phyloP scores from a whole-genome alignment of 2,797 vertebrate genomes.

The Liparis tanakae region DNA sequence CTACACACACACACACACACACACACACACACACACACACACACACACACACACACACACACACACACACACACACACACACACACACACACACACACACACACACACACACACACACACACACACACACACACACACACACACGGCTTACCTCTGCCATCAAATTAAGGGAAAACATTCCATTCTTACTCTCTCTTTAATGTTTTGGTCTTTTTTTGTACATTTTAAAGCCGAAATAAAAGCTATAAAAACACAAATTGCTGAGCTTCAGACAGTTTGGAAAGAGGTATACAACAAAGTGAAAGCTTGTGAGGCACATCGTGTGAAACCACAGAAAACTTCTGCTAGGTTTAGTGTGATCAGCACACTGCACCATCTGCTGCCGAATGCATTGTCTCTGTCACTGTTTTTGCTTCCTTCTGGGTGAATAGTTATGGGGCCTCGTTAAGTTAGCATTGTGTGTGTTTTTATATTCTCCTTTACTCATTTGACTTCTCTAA shows the following conservation, averaged over 20 bases:
- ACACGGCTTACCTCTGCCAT: conserved; percentile 60
- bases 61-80: conserved; percentile 37
- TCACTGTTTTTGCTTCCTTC: conserved; percentile 2
- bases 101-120: not conserved
- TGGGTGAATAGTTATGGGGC: conserved; percentile 22
- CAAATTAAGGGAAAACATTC: conserved; percentile 58
- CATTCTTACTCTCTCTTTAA: conserved; percentile 31
- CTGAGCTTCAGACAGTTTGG: conserved; percentile 47
- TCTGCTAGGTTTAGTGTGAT: conserved; percentile 55
- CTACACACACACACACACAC: conserved; percentile 36
- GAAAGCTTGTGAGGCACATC: conserved; percentile 39
- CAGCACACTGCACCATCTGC: conserved; percentile 57
- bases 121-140: not conserved
- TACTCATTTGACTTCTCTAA: conserved; percentile 33
- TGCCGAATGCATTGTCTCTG: conserved; percentile 44
- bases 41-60: conserved; percentile 47
- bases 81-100: not conserved
- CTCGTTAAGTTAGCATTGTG: conserved; percentile 29
- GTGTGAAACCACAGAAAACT: conserved; percentile 52
- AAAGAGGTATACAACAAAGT: conserved; percentile 44
- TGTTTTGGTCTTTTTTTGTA: conserved; percentile 47
- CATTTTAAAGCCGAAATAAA: conserved; percentile 40
- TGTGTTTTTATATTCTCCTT: conserved; percentile 12
- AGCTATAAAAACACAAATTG: conserved; percentile 51
- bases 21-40: conserved; percentile 43